phyloP scores from a whole-genome alignment of 2,888 invertebrate genomes.

The Selenia dentaria region DNA sequence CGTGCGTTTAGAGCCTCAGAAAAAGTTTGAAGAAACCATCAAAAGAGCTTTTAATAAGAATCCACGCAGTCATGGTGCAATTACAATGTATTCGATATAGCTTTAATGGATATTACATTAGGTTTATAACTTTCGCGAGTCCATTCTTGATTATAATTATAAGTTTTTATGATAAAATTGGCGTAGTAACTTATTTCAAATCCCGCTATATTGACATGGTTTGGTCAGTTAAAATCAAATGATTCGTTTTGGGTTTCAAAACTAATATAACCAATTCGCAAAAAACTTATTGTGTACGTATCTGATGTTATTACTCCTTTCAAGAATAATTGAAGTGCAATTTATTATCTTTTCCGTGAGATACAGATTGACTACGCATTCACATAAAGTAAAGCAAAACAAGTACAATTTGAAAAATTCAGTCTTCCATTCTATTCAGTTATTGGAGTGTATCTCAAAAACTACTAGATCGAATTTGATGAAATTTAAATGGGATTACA shows the following conservation, averaged over 20 bases:
- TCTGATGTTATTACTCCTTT: not conserved
- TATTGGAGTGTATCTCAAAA: too few species aligned
- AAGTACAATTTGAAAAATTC: too few species aligned
- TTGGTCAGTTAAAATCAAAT: conserved; percentile 1
- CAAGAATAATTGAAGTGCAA: too few species aligned
- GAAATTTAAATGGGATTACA: too few species aligned
- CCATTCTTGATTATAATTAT: conserved; percentile 18
- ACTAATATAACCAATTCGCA: not conserved
- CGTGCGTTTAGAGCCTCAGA: conserved; percentile 1
- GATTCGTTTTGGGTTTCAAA: conserved; percentile 1
- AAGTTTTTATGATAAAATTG: conserved; percentile 17
- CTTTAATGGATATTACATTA: conserved; percentile 22
- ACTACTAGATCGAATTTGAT: too few species aligned
- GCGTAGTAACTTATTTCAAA: conserved; percentile 6
- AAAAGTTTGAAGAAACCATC: conserved; percentile 7
- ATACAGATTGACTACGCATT: too few species aligned
- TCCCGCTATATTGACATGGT: conserved; percentile 6
- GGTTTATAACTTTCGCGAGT: conserved; percentile 17
- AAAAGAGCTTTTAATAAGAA: conserved; percentile 16
- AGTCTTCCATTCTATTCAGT: too few species aligned
- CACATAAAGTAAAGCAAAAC: too few species aligned
- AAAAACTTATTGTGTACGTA: conserved; percentile 3
- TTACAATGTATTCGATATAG: conserved; percentile 16
- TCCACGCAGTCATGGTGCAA: conserved; percentile 16
- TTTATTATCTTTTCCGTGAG: too few species aligned